Conservation (phyloP, 2,888 invertebrate genomes). For the Nymphalis urticae region DNA sequence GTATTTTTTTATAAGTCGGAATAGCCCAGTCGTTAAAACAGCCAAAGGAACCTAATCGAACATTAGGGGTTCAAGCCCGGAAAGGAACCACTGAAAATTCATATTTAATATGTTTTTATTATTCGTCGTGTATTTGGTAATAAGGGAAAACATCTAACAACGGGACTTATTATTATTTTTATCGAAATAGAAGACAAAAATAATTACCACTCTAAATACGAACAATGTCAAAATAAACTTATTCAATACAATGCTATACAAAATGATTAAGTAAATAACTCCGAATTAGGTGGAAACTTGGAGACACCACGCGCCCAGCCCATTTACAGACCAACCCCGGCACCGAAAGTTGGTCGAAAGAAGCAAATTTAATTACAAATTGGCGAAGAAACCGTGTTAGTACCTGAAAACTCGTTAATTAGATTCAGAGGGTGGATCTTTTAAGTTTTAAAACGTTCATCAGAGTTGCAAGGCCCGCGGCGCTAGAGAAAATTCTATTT, state of each 20-base stretch:
- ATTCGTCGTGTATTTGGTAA: no score
- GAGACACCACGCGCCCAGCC: constrained; percentile 20
- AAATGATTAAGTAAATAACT: constrained; percentile 27
- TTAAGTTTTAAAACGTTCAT: constrained; percentile 43
- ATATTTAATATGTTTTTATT: no score
- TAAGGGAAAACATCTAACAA: no score
- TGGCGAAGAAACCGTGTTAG: constrained; percentile 36
- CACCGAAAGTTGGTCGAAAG: constrained; percentile 37
- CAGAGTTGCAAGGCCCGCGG: constrained; percentile 38
- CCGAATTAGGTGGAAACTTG: constrained; percentile 22
- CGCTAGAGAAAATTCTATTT: constrained; percentile 26
- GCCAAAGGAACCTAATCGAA: no score
- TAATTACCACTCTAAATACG: neutral
- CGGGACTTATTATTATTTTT: no score
- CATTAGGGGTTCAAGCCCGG: no score
- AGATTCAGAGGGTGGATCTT: constrained; percentile 41
- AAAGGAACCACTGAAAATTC: no score
- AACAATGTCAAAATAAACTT: constrained; percentile 3
- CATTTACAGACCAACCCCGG: constrained; percentile 30
- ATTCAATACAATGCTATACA: constrained; percentile 9
- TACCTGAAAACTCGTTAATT: constrained; percentile 44
- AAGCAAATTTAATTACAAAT: constrained; percentile 47
- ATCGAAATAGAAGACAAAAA: no score
- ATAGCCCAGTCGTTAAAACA: no score
- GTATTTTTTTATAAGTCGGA: no score